Conservation (phyloP, 2,113 vertebrate genomes). For the Gasterosteus nipponicus region DNA sequence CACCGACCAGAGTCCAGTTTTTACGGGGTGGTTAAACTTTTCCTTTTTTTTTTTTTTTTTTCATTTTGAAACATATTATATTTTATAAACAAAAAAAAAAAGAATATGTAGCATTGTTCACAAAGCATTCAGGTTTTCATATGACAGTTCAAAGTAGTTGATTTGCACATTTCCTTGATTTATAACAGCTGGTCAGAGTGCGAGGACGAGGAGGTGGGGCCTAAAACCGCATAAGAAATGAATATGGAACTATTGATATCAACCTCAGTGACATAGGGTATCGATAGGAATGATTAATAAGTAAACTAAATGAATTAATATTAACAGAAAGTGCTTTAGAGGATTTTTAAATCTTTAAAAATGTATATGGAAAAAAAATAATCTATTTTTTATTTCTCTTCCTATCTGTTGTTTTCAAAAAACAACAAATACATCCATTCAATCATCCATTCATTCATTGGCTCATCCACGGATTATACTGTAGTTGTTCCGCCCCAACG, state of each 20-base stretch:
- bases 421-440: conserved; percentile 70
- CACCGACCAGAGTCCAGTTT: conserved; percentile 75
- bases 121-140: conserved; percentile 89
- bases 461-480: conserved; percentile 39
- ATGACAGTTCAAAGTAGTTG: conserved; percentile 78
- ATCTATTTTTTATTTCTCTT: conserved; percentile 80
- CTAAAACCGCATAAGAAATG: conserved; percentile 52
- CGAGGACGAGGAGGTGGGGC: conserved; percentile 53
- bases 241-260: conserved; percentile 77
- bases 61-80: conserved; percentile 78
- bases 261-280: conserved; percentile 78
- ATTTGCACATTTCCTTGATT: conserved; percentile 84
- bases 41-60: conserved; percentile 63
- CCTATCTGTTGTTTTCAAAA: conserved; percentile 80
- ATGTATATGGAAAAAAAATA: conserved; percentile 76
- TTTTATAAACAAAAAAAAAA: conserved; percentile 73
- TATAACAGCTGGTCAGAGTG: conserved; percentile 74
- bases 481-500: conserved; percentile 45
- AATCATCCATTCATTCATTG: conserved; percentile 65
- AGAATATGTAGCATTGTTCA: conserved; percentile 94
- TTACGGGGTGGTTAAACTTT: conserved; percentile 72
- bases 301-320: conserved; percentile 72
- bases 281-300: conserved; percentile 75
- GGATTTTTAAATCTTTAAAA: conserved; percentile 80
- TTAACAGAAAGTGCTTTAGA: conserved; percentile 79